phyloP scores from a whole-genome alignment of 64 coral and sea anemone species.

The Acropora yongei region DNA sequence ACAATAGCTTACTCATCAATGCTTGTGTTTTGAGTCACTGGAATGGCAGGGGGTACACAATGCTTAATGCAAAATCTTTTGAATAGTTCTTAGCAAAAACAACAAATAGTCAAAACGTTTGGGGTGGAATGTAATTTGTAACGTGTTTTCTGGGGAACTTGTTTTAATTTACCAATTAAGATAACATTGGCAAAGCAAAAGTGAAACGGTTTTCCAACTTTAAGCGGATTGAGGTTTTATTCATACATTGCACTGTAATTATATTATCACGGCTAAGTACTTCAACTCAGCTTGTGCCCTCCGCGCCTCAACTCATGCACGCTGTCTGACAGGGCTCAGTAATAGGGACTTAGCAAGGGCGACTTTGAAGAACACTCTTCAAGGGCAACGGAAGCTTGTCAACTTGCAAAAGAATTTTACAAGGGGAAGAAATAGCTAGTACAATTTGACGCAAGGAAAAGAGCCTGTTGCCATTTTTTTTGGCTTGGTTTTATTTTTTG shows the following conservation, averaged over 20 bases:
- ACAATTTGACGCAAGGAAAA: too few relatives aligned
- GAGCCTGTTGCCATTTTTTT: too few relatives aligned
- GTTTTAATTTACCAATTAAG: not conserved
- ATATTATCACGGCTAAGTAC: too few relatives aligned
- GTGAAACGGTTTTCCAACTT: not conserved
- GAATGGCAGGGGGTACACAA: not conserved
- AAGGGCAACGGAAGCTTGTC: too few relatives aligned
- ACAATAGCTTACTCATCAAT: slow-evolving; percentile 11
- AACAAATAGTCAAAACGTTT: not conserved
- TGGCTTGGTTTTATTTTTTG: too few relatives aligned
- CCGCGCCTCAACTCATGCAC: too few relatives aligned
- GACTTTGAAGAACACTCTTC: too few relatives aligned
- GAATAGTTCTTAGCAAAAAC: not conserved
- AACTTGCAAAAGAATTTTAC: too few relatives aligned
- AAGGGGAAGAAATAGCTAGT: too few relatives aligned
- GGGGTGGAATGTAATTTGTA: not conserved
- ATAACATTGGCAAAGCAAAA: not conserved
- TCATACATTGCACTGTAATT: not conserved
- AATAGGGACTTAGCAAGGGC: too few relatives aligned
- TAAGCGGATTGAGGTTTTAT: not conserved
- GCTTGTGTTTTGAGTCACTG: not conserved
- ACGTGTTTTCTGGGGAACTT: not conserved
- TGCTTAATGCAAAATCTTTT: not conserved
- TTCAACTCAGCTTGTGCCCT: too few relatives aligned
- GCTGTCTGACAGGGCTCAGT: too few relatives aligned